These are phyloP conservation scores for Malurus leucopterus DNA, from an alignment of 2,797 vertebrate genomes.

Conservation along the genomic window DNA sequence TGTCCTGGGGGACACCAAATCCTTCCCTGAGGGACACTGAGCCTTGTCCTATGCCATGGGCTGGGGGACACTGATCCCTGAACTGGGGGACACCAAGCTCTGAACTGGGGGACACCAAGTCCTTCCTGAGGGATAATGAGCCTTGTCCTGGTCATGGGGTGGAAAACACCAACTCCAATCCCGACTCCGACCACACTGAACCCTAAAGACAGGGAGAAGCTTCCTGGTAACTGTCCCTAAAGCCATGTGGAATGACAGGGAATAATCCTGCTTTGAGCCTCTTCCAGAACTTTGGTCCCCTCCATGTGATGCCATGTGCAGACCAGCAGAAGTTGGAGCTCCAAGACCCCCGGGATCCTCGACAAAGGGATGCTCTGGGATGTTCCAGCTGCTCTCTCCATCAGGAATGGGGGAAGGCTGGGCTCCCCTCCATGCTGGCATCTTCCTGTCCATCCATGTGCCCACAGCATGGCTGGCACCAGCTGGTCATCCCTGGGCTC, in stretches of 20 bases:
- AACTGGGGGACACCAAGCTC: neutral
- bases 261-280: neutral
- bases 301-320: neutral
- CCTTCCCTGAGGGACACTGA: neutral
- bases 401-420: neutral
- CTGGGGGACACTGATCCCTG: neutral
- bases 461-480: neutral
- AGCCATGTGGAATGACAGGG: rapidly evolving
- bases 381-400: neutral
- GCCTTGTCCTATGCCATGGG: too few species aligned
- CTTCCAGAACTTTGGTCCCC: rapidly evolving
- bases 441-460: neutral
- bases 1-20: neutral
- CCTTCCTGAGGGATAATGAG: neutral
- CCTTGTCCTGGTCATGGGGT: neutral
- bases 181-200: neutral
- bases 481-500: neutral
- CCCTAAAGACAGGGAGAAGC: neutral
- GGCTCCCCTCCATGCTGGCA: neutral
- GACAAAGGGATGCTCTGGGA: neutral
- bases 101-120: neutral
- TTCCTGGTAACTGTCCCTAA: neutral
- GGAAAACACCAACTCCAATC: neutral
- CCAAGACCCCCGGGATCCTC: rapidly evolving
- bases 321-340: neutral